Percentiles rank a stretch among this genome's conserved stretches.
Evolutionary conservation across 2,113 vertebrate genomes (phyloP).

Genomic region (Mormyrus iriodes): DNA sequence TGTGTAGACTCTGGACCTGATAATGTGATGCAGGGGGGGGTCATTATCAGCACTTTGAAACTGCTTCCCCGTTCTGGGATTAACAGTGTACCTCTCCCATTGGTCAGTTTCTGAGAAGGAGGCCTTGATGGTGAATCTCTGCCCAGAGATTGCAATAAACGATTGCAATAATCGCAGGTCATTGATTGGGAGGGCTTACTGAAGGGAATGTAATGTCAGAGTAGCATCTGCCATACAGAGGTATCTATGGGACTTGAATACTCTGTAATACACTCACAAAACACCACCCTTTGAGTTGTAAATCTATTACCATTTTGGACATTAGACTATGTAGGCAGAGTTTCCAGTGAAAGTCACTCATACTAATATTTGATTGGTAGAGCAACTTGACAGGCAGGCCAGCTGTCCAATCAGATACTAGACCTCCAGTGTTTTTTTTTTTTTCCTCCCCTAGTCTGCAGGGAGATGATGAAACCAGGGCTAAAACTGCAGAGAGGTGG

Average conservation of each 20-base stretch:
- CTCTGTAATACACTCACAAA: constrained; percentile 27
- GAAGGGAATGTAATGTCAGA: not conserved
- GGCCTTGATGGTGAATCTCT: not conserved
- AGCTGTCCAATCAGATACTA: constrained; percentile 16
- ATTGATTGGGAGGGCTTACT: constrained; percentile 9
- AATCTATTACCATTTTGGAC: constrained; percentile 37
- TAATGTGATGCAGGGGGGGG: constrained; percentile 1
- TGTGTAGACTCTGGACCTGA: constrained; percentile 22
- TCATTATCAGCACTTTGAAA: constrained; percentile 13
- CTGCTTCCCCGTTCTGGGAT: not conserved
- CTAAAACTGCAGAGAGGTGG: not conserved
- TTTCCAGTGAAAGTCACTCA: not conserved
- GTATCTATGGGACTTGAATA: constrained; percentile 5
- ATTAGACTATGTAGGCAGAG: constrained; percentile 31
- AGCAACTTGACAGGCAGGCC: constrained; percentile 6
- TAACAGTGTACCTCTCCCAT: not conserved
- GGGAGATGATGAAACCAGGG: not conserved
- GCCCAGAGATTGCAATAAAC: constrained; percentile 6
- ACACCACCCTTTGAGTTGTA: constrained; percentile 26
- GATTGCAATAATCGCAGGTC: constrained; percentile 7
- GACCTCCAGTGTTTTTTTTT: not conserved
- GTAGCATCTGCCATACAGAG: not conserved
- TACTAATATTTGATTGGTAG: not conserved
- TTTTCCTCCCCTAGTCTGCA: constrained; percentile 15
- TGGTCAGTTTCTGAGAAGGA: not conserved